Conservation (phyloP, 2,797 vertebrate genomes). For the Thalassophryne amazonica region DNA sequence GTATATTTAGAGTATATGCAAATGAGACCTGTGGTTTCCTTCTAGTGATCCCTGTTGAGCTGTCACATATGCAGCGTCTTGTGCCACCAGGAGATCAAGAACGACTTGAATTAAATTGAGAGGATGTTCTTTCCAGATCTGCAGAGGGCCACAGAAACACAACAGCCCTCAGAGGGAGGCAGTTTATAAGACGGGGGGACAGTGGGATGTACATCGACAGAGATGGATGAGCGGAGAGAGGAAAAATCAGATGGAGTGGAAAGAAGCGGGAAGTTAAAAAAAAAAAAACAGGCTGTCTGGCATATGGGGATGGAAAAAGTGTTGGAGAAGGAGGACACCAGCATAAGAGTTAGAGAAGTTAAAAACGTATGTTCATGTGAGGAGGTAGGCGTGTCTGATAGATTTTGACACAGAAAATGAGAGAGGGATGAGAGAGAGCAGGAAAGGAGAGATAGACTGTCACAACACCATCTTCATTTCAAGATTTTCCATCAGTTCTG, state of each 20-base stretch:
- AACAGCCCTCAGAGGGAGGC: conserved; percentile 50
- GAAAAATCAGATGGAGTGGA: conserved; percentile 3
- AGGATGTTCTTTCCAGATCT: conserved; percentile 72
- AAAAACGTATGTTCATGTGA: conserved; percentile 12
- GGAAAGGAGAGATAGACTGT: no score
- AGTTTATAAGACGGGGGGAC: conserved; percentile 26
- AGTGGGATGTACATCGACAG: conserved; percentile 4
- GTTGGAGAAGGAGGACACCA: conserved; percentile 11
- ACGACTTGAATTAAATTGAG: conserved; percentile 75
- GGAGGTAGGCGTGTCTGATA: background rate
- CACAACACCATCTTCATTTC: background rate
- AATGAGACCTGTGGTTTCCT: conserved; percentile 59
- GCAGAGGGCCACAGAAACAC: conserved; percentile 53
- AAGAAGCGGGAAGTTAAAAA: conserved; percentile 41
- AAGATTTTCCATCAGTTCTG: no score
- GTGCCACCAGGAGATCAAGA: conserved; percentile 61
- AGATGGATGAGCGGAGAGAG: conserved; percentile 3
- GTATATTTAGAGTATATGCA: conserved; percentile 50
- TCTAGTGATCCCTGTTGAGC: conserved; percentile 58
- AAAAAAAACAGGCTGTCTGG: conserved; percentile 10
- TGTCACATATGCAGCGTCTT: conserved; percentile 67
- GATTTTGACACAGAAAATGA: conserved; percentile 10
- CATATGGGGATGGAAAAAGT: conserved; percentile 16
- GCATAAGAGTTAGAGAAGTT: conserved; percentile 13
- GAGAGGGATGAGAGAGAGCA: background rate